phyloP scores from a whole-genome alignment of 2,797 vertebrate species.

The Lagodon rhomboides region DNA sequence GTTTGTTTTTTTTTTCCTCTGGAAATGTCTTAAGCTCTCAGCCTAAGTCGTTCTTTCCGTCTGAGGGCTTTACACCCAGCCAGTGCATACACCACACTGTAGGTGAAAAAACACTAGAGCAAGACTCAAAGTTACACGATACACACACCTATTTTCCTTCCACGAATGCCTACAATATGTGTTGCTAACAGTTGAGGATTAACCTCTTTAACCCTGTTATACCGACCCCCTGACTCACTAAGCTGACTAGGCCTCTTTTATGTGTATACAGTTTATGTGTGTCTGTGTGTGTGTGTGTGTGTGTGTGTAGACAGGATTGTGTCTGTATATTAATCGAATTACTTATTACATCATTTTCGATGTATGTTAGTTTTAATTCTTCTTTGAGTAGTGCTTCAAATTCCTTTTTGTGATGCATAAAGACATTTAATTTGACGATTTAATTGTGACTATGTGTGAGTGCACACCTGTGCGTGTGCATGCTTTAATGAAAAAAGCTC shows the following conservation, averaged over 20 bases:
- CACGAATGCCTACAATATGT: conserved; percentile 40
- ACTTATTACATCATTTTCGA: conserved; percentile 14
- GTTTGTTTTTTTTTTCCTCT: conserved; percentile 7
- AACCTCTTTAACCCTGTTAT: conserved; percentile 64
- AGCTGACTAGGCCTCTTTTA: conserved; percentile 42
- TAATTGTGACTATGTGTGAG: background rate
- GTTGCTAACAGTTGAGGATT: conserved; percentile 58
- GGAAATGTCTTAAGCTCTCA: conserved; percentile 47
- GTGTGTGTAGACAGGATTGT: background rate
- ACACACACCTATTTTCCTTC: conserved; percentile 11
- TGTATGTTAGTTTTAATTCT: background rate
- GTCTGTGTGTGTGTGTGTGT: background rate
- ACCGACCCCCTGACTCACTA: conserved; percentile 61
- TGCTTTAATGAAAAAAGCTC: background rate
- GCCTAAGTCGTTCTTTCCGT: conserved; percentile 55
- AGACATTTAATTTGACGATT: background rate
- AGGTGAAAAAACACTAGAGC: conserved; percentile 48
- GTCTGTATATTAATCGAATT: conserved; percentile 15
- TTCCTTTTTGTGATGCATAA: background rate
- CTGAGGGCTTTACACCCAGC: conserved; percentile 56
- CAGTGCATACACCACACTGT: conserved; percentile 19
- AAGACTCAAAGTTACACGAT: conserved; percentile 54
- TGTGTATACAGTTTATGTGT: background rate
- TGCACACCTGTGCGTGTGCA: background rate
- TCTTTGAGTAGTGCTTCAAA: conserved; percentile 9